A percentile compares a stretch with the other conserved stretches of the same genome.
phyloP scores from a whole-genome alignment of 1,140 invertebrate species.

The Condylostylus longicornis region DNA sequence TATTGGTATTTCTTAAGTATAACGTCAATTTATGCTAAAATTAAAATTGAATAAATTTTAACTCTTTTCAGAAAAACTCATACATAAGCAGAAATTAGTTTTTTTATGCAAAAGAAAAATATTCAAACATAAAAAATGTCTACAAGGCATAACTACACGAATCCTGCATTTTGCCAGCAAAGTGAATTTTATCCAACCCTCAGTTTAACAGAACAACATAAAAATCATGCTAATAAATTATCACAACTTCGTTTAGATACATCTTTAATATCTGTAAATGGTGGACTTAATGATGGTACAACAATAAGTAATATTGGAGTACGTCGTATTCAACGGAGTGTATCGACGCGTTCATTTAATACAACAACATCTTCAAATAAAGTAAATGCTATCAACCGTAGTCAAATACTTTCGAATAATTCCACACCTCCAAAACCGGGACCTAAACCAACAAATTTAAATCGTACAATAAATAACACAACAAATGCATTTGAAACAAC shows the following conservation, averaged over 20 bases:
- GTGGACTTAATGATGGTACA: conserved; percentile 17
- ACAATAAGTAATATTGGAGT: conserved; percentile 31
- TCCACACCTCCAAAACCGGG: conserved; percentile 12
- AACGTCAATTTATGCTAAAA: too few species aligned
- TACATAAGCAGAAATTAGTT: too few species aligned
- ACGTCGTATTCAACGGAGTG: conserved; percentile 31
- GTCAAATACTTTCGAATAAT: conserved; percentile 8
- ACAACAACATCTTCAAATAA: conserved; percentile 8
- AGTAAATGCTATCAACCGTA: conserved; percentile 14
- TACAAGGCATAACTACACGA: conserved; percentile 47
- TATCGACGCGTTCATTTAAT: conserved; percentile 23
- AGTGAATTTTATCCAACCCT: conserved; percentile 42
- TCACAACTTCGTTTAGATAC: conserved; percentile 32
- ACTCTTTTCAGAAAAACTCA: too few species aligned
- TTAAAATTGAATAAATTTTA: too few species aligned
- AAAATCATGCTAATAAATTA: conserved; percentile 15
- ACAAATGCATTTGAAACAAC: neutral
- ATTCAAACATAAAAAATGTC: too few species aligned
- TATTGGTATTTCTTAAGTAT: too few species aligned
- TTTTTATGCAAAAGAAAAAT: too few species aligned
- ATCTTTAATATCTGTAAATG: conserved; percentile 20
- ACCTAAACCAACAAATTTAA: conserved; percentile 6
- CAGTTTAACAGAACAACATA: conserved; percentile 11
- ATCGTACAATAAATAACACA: conserved; percentile 1
- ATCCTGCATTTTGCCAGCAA: conserved; percentile 59